Percentiles rank a stretch among this genome's conserved stretches.
These are phyloP conservation scores for Calidris pugnax DNA, from an alignment of 2,113 vertebrate species.

Conservation along the genomic window DNA sequence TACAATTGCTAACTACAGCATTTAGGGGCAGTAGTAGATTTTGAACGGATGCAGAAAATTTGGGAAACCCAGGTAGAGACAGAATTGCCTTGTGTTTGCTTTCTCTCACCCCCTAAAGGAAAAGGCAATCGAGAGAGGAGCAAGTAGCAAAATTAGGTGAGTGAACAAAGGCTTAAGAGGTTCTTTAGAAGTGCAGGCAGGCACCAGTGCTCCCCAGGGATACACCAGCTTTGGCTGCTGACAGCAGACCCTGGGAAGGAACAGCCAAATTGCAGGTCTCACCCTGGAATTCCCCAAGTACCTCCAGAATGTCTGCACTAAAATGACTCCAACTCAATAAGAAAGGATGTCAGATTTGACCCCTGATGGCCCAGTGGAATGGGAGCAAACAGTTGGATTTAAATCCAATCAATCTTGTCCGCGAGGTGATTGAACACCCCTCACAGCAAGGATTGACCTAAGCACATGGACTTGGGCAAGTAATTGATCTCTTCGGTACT, in stretches of 20 bases:
- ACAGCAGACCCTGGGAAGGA: constrained; percentile 40
- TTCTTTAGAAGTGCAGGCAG: background rate
- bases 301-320: constrained; percentile 32
- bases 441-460: constrained; percentile 28
- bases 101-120: background rate
- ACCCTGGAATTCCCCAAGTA: constrained; percentile 60
- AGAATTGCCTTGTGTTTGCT: background rate
- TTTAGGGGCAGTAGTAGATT: background rate
- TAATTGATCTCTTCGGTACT: constrained; percentile 37
- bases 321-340: constrained; percentile 61
- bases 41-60: background rate
- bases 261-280: constrained; percentile 53
- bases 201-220: background rate
- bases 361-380: constrained; percentile 47
- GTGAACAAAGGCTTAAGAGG: constrained; percentile 24
- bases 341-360: constrained; percentile 60
- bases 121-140: background rate
- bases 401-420: constrained; percentile 49
- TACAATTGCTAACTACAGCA: background rate
- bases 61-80: background rate
- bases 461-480: constrained; percentile 21
- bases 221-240: background rate
- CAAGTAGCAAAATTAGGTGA: constrained; percentile 11
- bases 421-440: constrained; percentile 32
- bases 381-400: constrained; percentile 31